A percentile compares a stretch with the other conserved stretches of the same genome.
Conservation (phyloP, 2,797 vertebrate genomes). For the Fistularia commersonii region DNA sequence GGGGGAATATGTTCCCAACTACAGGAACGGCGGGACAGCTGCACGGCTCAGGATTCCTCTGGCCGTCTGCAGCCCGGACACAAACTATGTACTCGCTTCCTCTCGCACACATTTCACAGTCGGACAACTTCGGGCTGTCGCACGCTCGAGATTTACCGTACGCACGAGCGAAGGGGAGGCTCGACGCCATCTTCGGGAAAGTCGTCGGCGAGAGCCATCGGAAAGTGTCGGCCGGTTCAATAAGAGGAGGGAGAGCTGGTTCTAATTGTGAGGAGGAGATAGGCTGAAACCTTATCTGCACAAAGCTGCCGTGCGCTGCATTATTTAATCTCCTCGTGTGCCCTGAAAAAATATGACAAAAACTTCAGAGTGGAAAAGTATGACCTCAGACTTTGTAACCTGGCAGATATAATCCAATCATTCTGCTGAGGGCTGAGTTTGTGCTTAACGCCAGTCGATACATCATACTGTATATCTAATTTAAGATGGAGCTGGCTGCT, state of each 20-base stretch:
- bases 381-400: conserved; percentile 71
- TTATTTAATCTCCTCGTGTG: conserved; percentile 67
- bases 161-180: too few species aligned
- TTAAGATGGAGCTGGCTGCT: conserved; percentile 61
- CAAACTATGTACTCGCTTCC: conserved; percentile 48
- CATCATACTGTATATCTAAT: conserved; percentile 71
- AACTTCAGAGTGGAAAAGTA: conserved; percentile 66
- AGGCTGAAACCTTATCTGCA: conserved; percentile 59
- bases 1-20: conserved; percentile 33
- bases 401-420: conserved; percentile 71
- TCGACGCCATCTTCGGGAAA: too few species aligned
- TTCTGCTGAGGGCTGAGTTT: conserved; percentile 54
- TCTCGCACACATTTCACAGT: conserved; percentile 40
- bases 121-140: conserved; percentile 46
- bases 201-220: too few species aligned
- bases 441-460: conserved; percentile 69
- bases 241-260: conserved; percentile 45
- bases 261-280: conserved; percentile 64
- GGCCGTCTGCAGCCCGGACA: conserved; percentile 51
- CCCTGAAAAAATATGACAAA: conserved; percentile 62
- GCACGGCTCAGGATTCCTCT: conserved; percentile 49
- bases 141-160: conserved; percentile 9
- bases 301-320: conserved; percentile 55
- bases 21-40: conserved; percentile 44
- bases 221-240: conserved; percentile 3